These are phyloP conservation scores for Petroica traversi DNA, from an alignment of 2,113 vertebrate species.

Conservation along the genomic window DNA sequence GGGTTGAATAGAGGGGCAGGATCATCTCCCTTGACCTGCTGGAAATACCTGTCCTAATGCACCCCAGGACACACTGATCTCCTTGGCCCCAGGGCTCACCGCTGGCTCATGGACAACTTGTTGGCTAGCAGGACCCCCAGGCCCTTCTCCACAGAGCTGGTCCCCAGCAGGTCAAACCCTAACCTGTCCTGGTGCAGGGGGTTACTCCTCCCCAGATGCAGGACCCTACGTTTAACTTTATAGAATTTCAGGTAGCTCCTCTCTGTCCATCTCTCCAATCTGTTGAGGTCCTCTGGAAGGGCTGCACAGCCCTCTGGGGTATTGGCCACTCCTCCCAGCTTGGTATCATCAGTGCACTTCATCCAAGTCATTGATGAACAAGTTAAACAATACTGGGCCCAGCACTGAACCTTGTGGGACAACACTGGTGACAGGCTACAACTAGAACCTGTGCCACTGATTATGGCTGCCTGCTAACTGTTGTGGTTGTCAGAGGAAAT, in stretches of 20 bases:
- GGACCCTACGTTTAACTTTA: background rate
- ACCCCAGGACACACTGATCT: background rate
- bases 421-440: background rate
- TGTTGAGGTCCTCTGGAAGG: background rate
- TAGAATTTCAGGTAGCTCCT: background rate
- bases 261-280: background rate
- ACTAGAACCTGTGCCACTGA: background rate
- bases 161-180: background rate
- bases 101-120: background rate
- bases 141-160: background rate
- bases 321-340: background rate
- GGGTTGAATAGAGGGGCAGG: background rate
- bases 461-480: background rate
- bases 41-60: background rate
- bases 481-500: background rate
- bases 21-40: background rate
- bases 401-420: background rate
- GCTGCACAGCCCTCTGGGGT: background rate
- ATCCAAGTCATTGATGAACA: background rate
- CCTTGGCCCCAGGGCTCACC: background rate
- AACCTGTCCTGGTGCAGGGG: background rate
- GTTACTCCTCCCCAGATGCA: background rate
- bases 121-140: background rate
- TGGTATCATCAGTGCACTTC: background rate
- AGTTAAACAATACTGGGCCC: background rate